Percentiles rank a stretch among this genome's conserved stretches.
phyloP scores from a whole-genome alignment of 2,797 vertebrate species.

The Propithecus perrieri region DNA sequence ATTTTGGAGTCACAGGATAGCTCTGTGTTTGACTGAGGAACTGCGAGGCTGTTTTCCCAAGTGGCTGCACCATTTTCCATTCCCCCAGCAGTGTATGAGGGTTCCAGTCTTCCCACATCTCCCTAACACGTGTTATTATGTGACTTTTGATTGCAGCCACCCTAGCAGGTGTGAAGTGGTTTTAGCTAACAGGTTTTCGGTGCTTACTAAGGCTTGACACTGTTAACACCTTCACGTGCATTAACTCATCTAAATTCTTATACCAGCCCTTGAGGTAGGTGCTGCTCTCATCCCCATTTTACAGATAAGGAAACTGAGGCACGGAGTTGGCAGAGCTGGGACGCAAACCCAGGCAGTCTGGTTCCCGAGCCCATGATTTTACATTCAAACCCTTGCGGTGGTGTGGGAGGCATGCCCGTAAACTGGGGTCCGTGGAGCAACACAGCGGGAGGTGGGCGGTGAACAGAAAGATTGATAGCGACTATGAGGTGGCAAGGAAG shows the following conservation, averaged over 20 bases:
- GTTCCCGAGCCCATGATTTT: neutral
- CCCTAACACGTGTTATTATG: accelerated
- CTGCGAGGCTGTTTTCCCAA: neutral
- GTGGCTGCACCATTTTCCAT: neutral
- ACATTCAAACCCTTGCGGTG: neutral
- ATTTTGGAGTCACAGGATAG: neutral
- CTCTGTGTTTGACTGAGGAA: neutral
- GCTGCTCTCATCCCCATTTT: neutral
- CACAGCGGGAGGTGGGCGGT: accelerated
- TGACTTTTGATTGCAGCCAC: neutral
- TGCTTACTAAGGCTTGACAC: neutral
- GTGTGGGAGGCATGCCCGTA: accelerated
- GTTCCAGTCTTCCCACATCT: neutral
- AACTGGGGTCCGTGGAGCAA: neutral
- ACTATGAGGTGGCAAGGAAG: neutral
- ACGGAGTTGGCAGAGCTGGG: neutral
- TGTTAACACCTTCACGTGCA: too few relatives aligned
- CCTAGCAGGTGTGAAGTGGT: neutral
- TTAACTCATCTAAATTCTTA: neutral
- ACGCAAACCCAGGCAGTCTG: neutral
- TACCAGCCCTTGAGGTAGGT: neutral
- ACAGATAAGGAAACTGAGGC: neutral
- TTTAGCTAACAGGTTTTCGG: neutral
- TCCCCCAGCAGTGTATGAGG: neutral
- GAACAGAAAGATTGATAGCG: neutral